Evolutionary conservation across 2,888 invertebrate genomes (phyloP).

Genomic region (Quadriops clusia): DNA sequence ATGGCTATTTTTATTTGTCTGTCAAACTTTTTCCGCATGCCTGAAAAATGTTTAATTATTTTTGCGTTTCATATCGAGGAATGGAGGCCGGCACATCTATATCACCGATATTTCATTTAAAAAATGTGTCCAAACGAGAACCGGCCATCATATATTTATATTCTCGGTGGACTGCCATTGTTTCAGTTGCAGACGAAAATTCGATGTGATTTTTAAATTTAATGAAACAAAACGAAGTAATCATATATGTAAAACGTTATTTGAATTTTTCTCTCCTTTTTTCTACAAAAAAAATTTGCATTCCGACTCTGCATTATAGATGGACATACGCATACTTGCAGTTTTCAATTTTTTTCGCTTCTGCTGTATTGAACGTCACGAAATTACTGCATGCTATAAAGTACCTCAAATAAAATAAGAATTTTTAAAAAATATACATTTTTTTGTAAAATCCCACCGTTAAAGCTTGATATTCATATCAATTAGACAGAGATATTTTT

Average conservation of each 20-base stretch:
- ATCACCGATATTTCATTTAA: conserved; percentile 39
- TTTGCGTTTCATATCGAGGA: conserved; percentile 40
- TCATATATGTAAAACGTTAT: conserved; percentile 37
- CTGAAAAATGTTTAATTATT: conserved; percentile 42
- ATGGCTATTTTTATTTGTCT: conserved; percentile 41
- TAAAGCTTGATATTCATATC: too few species aligned
- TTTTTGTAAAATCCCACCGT: too few species aligned
- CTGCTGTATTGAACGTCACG: too few species aligned
- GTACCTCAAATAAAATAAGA: too few species aligned
- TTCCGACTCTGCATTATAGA: too few species aligned
- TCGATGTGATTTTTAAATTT: conserved; percentile 38
- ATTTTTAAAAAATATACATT: too few species aligned
- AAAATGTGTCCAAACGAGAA: conserved; percentile 37
- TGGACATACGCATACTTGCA: too few species aligned
- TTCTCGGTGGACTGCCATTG: conserved; percentile 36
- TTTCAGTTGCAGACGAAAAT: conserved; percentile 35
- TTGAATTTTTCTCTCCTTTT: conserved; percentile 30
- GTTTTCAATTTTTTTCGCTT: too few species aligned
- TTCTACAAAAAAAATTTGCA: conserved; percentile 27
- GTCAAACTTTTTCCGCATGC: conserved; percentile 40
- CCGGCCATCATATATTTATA: conserved; percentile 39
- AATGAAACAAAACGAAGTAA: conserved; percentile 32
- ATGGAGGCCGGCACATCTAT: conserved; percentile 34
- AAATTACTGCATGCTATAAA: too few species aligned
- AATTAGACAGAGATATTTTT: too few species aligned